Base-by-base conservation (phyloP, 2,888 invertebrate species). In the Nomada goodeniana region DNA sequence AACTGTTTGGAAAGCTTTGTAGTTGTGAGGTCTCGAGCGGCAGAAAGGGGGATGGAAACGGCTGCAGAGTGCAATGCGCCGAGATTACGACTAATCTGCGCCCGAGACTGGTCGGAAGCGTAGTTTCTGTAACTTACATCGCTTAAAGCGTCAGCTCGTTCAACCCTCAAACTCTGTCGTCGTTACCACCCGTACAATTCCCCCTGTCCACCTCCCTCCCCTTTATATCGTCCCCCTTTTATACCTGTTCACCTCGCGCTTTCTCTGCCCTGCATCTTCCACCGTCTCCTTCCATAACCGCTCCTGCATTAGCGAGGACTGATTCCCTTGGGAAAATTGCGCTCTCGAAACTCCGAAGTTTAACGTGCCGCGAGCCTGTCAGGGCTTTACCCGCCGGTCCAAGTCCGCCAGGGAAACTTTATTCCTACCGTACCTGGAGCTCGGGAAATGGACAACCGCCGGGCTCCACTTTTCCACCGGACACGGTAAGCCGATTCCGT, bases 21-120 rank as follows among this genome's bases (percentile, higher is more conserved):
- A 76, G 82, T 82, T 63, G 82, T 64, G 71, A 76, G 82, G 82
- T 82, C 82, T 76, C 36, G 67, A 64, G 57, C 57, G 52, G 69
- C 60, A 2, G 75, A 57, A 63, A 70, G 23, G 63, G 57, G 75
- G 80, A 68, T 76, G 64, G 26, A 80, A 61, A 75, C 71, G 64
- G 73, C 80, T 83, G 79, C 75, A 79, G 81, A 88, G 89, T 85
- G 90, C 90, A 89, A 84, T 85, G 90, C 89, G 87, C 90, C 85
- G 87, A 90, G 89, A 90, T 90, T 90, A 90, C 87, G 90, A 89
- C 90, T 89, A 91, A 90, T 90, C 90, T 90, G 80, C 90, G 82
- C 84, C 83, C 85, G 82, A 87, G 86, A 89, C 89, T 83, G 84
- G 82, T 88, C 87, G 75, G 79, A 83, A 87, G 82, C 85, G 87